A percentile compares a stretch with the other conserved stretches of the same genome.
Conservation (phyloP, 2,113 vertebrate species). For the Motacilla tschutschensis region DNA sequence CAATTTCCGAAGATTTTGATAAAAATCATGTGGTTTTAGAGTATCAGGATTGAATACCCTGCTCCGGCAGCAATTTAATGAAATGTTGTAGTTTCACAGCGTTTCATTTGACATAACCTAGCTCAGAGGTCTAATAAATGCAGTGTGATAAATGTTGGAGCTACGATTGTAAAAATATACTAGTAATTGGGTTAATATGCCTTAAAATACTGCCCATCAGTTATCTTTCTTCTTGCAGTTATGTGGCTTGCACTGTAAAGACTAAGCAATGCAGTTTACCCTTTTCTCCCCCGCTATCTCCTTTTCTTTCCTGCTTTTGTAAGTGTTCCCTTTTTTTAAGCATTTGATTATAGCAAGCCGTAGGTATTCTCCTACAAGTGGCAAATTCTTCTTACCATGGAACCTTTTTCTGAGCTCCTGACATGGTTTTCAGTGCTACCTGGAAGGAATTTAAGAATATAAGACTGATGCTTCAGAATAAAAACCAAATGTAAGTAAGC, state of each 20-base stretch:
- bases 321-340: background rate
- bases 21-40: constrained; percentile 87
- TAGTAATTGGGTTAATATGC: constrained; percentile 99
- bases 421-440: background rate
- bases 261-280: constrained; percentile 33
- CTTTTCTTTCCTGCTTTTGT: background rate
- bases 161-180: constrained; percentile 90
- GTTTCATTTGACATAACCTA: constrained; percentile 82
- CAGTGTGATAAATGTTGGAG: constrained; percentile 84
- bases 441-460: background rate
- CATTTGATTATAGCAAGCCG: background rate
- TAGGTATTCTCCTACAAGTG: background rate
- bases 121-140: constrained; percentile 83
- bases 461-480: background rate
- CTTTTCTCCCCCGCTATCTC: constrained; percentile 6
- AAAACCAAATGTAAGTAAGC: background rate
- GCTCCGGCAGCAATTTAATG: constrained; percentile 79
- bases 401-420: background rate
- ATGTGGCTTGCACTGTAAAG: constrained; percentile 53
- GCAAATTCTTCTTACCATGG: background rate
- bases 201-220: constrained; percentile 96
- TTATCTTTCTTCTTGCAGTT: constrained; percentile 80
- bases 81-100: constrained; percentile 77
- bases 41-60: constrained; percentile 79
- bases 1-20: constrained; percentile 95